Evolutionary conservation across 2,888 invertebrate genomes (phyloP).

Genomic region (Diadegma fenestrale): DNA sequence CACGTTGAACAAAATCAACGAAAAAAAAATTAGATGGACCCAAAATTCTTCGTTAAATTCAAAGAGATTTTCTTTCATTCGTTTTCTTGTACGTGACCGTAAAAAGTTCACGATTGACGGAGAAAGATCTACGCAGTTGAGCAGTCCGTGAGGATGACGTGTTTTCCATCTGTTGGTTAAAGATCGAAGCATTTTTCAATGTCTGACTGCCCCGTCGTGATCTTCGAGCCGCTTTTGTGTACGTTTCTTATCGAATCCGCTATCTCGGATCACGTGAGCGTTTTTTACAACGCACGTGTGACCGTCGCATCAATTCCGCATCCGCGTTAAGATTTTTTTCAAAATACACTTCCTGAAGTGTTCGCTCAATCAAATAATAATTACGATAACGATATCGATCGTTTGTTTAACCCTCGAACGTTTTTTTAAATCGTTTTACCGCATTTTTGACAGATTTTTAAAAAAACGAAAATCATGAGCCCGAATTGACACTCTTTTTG

Average conservation of each 20-base stretch:
- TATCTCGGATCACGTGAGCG: background rate
- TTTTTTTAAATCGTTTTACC: too few species aligned
- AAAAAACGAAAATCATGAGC: too few species aligned
- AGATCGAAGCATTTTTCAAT: conserved; percentile 30
- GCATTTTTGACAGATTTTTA: too few species aligned
- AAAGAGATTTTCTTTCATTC: background rate
- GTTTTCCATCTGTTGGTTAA: conserved; percentile 33
- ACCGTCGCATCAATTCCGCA: conserved; percentile 13
- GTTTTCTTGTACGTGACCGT: background rate
- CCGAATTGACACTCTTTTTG: too few species aligned
- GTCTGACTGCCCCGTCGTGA: conserved; percentile 10
- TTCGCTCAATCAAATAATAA: too few species aligned
- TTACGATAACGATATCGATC: too few species aligned
- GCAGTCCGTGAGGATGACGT: conserved; percentile 12
- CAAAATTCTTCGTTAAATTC: background rate
- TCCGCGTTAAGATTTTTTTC: background rate
- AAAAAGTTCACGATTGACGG: background rate
- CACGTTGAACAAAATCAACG: too few species aligned
- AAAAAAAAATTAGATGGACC: too few species aligned
- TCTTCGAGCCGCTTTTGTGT: background rate
- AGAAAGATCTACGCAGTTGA: conserved; percentile 58
- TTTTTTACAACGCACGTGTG: conserved; percentile 1
- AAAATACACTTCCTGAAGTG: background rate
- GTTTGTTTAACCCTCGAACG: too few species aligned
- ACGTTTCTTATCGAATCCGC: conserved; percentile 19